A percentile compares a stretch with the other conserved stretches of the same genome.
These are phyloP conservation scores for Nasonia vitripennis DNA, from an alignment of 1,140 invertebrate genomes.

Conservation along the genomic window DNA sequence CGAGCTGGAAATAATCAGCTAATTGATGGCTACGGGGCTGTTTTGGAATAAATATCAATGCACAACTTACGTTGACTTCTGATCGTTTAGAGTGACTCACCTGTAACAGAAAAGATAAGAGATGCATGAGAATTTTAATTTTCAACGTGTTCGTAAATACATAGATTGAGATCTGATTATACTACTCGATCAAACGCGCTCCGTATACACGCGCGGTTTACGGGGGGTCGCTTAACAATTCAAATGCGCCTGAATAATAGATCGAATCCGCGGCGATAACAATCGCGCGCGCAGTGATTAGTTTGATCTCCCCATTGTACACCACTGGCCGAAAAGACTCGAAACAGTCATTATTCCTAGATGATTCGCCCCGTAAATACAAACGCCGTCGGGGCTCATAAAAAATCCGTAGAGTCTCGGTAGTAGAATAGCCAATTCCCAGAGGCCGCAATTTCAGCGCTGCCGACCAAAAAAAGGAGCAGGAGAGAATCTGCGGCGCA, in stretches of 20 bases:
- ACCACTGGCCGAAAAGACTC: neutral
- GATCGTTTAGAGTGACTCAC: neutral
- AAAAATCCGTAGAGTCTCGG: neutral
- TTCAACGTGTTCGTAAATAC: neutral
- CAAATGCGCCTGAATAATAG: neutral
- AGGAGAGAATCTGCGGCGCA: neutral
- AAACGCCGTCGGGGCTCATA: neutral
- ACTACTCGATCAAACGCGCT: neutral
- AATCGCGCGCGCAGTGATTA: neutral
- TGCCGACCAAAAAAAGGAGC: neutral
- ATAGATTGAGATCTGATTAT: neutral
- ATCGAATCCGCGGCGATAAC: neutral
- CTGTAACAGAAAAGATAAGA: neutral
- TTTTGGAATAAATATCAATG: neutral
- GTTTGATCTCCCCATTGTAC: neutral
- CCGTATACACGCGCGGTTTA: neutral
- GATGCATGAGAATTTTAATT: neutral
- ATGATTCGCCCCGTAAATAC: no score
- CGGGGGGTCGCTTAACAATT: neutral
- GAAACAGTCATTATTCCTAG: no score
- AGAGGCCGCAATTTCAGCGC: neutral
- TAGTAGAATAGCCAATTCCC: neutral
- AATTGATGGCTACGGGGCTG: neutral
- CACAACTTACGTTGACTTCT: neutral
- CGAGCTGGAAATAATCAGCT: neutral